A percentile compares a stretch with the other conserved stretches of the same genome.
These are phyloP conservation scores for Aporophyla lueneburgensis DNA, from an alignment of 2,888 invertebrate genomes.

Conservation along the genomic window DNA sequence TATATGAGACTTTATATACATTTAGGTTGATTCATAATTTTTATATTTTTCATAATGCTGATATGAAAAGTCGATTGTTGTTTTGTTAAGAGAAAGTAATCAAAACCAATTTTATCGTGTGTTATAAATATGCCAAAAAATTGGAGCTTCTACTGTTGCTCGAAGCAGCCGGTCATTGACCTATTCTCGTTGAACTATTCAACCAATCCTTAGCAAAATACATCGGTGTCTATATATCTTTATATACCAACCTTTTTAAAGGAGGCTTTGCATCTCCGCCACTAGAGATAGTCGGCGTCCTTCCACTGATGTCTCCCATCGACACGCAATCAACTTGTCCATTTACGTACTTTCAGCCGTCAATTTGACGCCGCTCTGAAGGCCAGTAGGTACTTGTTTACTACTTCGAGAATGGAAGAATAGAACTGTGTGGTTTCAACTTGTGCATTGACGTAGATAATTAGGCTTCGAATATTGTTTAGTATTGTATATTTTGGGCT, in stretches of 20 bases:
- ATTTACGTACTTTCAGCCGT: constrained; percentile 55
- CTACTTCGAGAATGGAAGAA: constrained; percentile 19
- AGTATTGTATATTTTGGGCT: neutral
- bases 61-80: too few species aligned
- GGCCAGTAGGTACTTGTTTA: constrained; percentile 16
- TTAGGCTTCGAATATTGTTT: neutral
- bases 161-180: neutral
- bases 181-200: neutral
- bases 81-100: neutral
- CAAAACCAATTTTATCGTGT: neutral
- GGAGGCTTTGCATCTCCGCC: constrained; percentile 29
- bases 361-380: constrained; percentile 54
- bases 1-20: neutral
- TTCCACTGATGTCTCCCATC: constrained; percentile 48
- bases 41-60: too few species aligned
- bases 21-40: neutral
- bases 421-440: neutral
- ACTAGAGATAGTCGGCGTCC: constrained; percentile 9
- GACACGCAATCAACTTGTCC: constrained; percentile 53
- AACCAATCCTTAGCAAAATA: neutral
- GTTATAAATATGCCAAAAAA: neutral
- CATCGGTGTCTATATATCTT: neutral
- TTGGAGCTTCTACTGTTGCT: neutral
- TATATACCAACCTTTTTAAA: constrained; percentile 21
- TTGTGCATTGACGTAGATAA: constrained; percentile 15